Conservation (phyloP, 2,797 vertebrate species). For the Myiothlypis coronata region DNA sequence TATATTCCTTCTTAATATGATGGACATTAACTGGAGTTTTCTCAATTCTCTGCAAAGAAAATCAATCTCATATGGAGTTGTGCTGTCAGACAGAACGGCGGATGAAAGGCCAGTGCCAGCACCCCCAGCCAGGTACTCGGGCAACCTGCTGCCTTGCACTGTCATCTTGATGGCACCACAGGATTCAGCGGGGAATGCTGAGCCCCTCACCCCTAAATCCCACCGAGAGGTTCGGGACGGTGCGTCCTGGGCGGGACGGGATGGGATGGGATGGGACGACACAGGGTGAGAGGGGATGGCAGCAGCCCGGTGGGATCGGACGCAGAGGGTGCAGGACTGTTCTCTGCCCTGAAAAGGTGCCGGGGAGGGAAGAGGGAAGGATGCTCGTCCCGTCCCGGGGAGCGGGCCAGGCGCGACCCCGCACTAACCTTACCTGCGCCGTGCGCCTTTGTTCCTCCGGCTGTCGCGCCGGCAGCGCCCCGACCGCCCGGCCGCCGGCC, state of each 20-base stretch:
- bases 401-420: not conserved
- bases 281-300: not conserved
- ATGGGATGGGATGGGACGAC: too few relatives aligned
- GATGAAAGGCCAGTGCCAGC: not conserved
- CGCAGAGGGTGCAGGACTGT: not conserved
- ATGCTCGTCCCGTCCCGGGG: not conserved
- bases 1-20: not conserved
- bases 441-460: not conserved
- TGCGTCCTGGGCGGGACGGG: not conserved
- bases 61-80: not conserved
- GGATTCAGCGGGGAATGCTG: not conserved
- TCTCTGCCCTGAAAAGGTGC: not conserved
- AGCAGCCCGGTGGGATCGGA: not conserved
- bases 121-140: not conserved
- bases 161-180: not conserved
- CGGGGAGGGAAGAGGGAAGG: not conserved
- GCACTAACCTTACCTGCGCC: not conserved
- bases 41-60: not conserved
- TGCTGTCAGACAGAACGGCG: not conserved
- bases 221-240: not conserved
- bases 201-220: not conserved
- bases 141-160: not conserved
- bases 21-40: not conserved
- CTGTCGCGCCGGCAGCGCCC: not conserved
- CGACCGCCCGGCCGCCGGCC: not conserved